phyloP scores from a whole-genome alignment of 2,113 vertebrate species.

The Sisor rabdophorus region DNA sequence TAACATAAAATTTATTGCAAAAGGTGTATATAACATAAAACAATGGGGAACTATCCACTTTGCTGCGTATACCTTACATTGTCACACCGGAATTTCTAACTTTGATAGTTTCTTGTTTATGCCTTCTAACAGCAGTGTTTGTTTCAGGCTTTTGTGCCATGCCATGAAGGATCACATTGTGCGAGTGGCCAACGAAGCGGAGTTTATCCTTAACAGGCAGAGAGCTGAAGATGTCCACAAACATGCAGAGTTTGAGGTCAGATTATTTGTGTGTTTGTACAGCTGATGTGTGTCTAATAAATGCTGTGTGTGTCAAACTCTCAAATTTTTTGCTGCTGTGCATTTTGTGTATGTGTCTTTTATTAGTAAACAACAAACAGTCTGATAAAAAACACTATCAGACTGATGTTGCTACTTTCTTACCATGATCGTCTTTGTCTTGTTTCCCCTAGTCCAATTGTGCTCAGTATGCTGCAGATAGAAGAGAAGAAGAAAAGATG shows the following conservation, averaged over 20 bases:
- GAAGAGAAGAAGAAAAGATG: slow-evolving; percentile 98
- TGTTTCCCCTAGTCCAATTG: slow-evolving; percentile 81
- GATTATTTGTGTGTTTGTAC: slow-evolving; percentile 22
- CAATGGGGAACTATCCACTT: no score
- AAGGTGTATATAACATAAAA: no score
- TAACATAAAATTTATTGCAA: no score
- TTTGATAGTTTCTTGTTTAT: not conserved
- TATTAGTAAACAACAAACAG: not conserved
- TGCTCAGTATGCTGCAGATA: slow-evolving; percentile 93
- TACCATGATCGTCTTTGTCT: not conserved
- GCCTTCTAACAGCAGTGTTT: not conserved
- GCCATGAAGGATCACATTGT: slow-evolving; percentile 99
- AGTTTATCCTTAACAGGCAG: slow-evolving; percentile 97
- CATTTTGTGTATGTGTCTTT: not conserved
- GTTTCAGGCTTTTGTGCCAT: slow-evolving; percentile 86
- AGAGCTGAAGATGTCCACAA: slow-evolving; percentile 97
- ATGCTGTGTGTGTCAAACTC: not conserved
- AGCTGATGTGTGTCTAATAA: not conserved
- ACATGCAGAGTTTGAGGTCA: slow-evolving; percentile 97
- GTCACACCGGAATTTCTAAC: not conserved
- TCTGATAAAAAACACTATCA: not conserved
- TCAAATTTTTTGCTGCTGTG: not conserved
- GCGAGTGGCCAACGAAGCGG: slow-evolving; percentile 95
- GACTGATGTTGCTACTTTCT: not conserved
- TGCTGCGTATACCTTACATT: not conserved